These are phyloP conservation scores for Amblyopsis rosae DNA, from an alignment of 2,113 vertebrate genomes.

Conservation along the genomic window DNA sequence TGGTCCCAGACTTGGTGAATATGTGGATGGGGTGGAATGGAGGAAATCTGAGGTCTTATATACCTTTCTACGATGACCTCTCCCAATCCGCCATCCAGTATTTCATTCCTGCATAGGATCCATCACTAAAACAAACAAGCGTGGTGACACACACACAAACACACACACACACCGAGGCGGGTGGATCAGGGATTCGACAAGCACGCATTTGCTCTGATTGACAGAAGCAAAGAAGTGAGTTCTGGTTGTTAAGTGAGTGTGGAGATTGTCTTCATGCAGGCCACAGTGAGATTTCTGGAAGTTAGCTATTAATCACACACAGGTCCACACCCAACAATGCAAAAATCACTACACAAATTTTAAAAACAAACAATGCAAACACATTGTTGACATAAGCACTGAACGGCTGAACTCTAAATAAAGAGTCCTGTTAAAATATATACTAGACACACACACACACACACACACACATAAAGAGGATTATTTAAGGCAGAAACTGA, in stretches of 20 bases:
- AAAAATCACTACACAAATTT: slow-evolving; percentile 41
- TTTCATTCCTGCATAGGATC: slow-evolving; percentile 75
- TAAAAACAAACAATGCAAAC: slow-evolving; percentile 20
- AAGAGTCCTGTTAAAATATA: too few species aligned
- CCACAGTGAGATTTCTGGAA: slow-evolving; percentile 34
- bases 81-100: slow-evolving; percentile 72
- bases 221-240: slow-evolving; percentile 22
- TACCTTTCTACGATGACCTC: slow-evolving; percentile 77
- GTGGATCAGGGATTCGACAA: slow-evolving; percentile 52
- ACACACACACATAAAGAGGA: too few species aligned
- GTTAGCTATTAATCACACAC: slow-evolving; percentile 64
- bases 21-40: slow-evolving; percentile 66
- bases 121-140: slow-evolving; percentile 82
- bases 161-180: slow-evolving; percentile 47
- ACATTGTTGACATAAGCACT: not conserved
- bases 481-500: too few species aligned
- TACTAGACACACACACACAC: too few species aligned
- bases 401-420: too few species aligned
- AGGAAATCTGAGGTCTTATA: slow-evolving; percentile 71
- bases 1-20: slow-evolving; percentile 63
- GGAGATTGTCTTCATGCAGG: slow-evolving; percentile 38
- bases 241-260: slow-evolving; percentile 41
- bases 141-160: slow-evolving; percentile 61
- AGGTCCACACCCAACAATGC: slow-evolving; percentile 45
- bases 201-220: slow-evolving; percentile 45